Percentiles rank a stretch among this genome's conserved stretches.
Evolutionary conservation across 2,113 vertebrate species (phyloP).

Genomic region (Mesoclemmys tuberculata): DNA sequence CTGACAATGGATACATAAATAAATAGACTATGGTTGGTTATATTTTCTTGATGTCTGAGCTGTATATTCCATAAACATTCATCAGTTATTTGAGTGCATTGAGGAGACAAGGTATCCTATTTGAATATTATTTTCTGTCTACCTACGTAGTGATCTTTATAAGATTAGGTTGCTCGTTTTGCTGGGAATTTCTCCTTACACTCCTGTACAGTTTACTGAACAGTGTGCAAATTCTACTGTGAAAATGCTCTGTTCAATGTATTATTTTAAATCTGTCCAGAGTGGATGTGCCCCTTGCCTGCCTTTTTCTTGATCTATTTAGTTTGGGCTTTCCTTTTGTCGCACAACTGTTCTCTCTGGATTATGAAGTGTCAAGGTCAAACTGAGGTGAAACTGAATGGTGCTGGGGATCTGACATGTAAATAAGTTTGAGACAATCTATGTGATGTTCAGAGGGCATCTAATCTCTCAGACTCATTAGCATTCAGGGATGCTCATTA

Average conservation of each 20-base stretch:
- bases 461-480: slow-evolving; percentile 61
- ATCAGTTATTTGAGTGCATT: background rate
- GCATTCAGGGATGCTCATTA: slow-evolving; percentile 72
- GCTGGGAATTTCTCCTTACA: background rate
- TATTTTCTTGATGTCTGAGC: background rate
- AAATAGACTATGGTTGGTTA: background rate
- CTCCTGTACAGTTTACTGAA: background rate
- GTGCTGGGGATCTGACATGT: slow-evolving; percentile 65
- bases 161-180: background rate
- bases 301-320: slow-evolving; percentile 28
- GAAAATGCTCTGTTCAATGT: slow-evolving; percentile 8
- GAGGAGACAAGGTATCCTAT: background rate
- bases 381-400: slow-evolving; percentile 67
- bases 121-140: background rate
- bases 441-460: slow-evolving; percentile 49
- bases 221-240: background rate
- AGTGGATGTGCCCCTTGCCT: background rate
- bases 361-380: slow-evolving; percentile 74
- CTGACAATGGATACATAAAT: background rate
- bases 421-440: slow-evolving; percentile 70
- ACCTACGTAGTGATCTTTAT: background rate
- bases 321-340: slow-evolving; percentile 43
- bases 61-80: background rate
- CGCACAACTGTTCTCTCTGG: slow-evolving; percentile 31
- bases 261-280: background rate